These are phyloP conservation scores for Apamea monoglypha DNA, from an alignment of 2,888 invertebrate species.

Conservation along the genomic window DNA sequence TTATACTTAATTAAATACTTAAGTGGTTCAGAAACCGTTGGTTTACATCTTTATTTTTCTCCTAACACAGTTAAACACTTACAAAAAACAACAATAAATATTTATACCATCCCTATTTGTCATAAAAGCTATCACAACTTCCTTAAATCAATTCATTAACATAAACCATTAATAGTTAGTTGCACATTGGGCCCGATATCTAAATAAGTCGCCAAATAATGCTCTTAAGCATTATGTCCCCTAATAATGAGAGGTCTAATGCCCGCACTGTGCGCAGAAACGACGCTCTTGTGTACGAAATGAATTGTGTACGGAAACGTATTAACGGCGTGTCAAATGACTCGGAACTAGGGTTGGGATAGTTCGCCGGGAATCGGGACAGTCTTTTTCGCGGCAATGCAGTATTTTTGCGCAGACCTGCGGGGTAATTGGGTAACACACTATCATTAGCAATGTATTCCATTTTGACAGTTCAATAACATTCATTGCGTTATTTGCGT, in stretches of 20 bases:
- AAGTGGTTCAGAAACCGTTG: background rate
- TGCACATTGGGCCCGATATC: conserved; percentile 75
- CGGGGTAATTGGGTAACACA: too few relatives aligned
- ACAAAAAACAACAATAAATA: conserved; percentile 6
- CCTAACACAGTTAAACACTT: background rate
- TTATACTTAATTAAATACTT: background rate
- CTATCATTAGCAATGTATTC: too few relatives aligned
- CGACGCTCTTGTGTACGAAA: conserved; percentile 75
- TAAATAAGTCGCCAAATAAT: conserved; percentile 73
- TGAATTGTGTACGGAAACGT: conserved; percentile 79
- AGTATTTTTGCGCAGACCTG: background rate
- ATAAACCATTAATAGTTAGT: conserved; percentile 80
- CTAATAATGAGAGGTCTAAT: conserved; percentile 71
- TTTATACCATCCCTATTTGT: conserved; percentile 36
- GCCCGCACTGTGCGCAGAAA: conserved; percentile 76
- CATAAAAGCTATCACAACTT: conserved; percentile 35
- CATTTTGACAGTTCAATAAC: too few relatives aligned
- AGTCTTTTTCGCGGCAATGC: background rate
- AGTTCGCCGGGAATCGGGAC: background rate
- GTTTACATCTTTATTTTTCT: background rate
- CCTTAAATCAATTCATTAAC: conserved; percentile 76
- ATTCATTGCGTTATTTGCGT: too few relatives aligned
- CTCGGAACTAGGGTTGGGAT: conserved; percentile 64
- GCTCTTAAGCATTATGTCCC: conserved; percentile 67
- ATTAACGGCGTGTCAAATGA: conserved; percentile 68